These are phyloP conservation scores for Dryococelus australis DNA, from an alignment of 2,888 invertebrate genomes.

Conservation along the genomic window DNA sequence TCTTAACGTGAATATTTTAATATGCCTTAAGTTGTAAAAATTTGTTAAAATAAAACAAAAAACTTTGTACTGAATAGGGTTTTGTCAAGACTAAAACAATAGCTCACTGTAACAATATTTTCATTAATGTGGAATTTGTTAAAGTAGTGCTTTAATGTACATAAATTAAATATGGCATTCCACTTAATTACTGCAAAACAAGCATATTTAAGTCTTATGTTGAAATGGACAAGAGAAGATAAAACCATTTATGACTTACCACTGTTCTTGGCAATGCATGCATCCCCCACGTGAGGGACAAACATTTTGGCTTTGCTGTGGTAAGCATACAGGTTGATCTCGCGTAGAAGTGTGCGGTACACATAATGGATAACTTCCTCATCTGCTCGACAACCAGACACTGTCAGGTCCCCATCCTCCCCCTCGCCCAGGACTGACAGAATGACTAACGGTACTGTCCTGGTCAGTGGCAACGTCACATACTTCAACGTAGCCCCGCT, in stretches of 20 bases:
- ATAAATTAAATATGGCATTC: no score
- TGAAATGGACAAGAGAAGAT: no score
- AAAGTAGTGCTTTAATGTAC: no score
- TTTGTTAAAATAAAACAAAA: no score
- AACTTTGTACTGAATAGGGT: no score
- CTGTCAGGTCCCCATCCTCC: background rate
- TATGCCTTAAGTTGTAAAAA: no score
- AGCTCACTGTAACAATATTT: no score
- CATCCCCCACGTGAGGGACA: conserved; percentile 16
- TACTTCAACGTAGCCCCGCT: background rate
- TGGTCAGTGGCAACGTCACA: background rate
- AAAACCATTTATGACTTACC: background rate
- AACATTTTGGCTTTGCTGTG: conserved; percentile 11
- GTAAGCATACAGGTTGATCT: conserved; percentile 5
- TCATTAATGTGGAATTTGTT: no score
- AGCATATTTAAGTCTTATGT: no score
- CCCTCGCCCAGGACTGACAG: conserved; percentile 7
- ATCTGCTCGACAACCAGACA: background rate
- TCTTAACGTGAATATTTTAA: no score
- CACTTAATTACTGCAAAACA: no score
- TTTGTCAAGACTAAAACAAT: no score
- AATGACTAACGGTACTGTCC: background rate
- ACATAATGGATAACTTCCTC: background rate
- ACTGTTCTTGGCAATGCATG: background rate
- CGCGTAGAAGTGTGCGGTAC: background rate